Evolutionary conservation across 2,113 vertebrate species (phyloP), one percentile per base, ranked within the genome.

Genomic region (Pipra filicauda): DNA sequence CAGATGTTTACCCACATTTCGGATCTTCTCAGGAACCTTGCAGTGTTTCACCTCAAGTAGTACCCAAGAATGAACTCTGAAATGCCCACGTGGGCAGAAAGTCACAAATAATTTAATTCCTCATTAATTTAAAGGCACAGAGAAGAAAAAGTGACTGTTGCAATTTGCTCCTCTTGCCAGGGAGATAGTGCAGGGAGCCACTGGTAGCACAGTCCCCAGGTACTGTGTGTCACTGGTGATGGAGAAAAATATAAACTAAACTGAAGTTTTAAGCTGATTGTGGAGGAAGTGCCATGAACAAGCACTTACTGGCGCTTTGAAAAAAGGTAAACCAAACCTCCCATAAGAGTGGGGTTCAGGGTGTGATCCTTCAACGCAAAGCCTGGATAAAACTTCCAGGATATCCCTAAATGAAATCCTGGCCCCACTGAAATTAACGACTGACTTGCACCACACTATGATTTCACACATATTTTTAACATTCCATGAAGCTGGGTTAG

Each of bases 21-120:
- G 71, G 30, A 17, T 51, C 67, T 77, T 43, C 46, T 80, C 31
- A 67, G 43, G 90, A 64, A 51, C 23, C 30, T 67, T 37, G 13
- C 55, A 76, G 27, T 15, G 4, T 22, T 84, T 84, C 33, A 48
- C 20, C 51, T 71, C 35, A 30, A 74, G 72, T 15, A 64, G 19
- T 23, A 84, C 6, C 19, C 12, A 26, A 44, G 62, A 81, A 75
- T 13, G 19, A 81, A 48, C 44, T 65, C 57, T 51, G 48, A 80
- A 93, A 70, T 9, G 4, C 21, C 24, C 41, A 46, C 3, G 8
- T 0, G 3, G 28, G 13, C 15, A 90, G 39, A 21, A 62, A 95
- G 54, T 84, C 82, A 80, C 51, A 93, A 70, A 71, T 52, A 41
- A 80, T 91, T 86, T 57, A 77, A 77, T 62, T 91, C 59, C 52